A percentile compares a stretch with the other conserved stretches of the same genome.
Evolutionary conservation across 2,888 invertebrate genomes (phyloP).

Genomic region (Lampropteryx suffumata): DNA sequence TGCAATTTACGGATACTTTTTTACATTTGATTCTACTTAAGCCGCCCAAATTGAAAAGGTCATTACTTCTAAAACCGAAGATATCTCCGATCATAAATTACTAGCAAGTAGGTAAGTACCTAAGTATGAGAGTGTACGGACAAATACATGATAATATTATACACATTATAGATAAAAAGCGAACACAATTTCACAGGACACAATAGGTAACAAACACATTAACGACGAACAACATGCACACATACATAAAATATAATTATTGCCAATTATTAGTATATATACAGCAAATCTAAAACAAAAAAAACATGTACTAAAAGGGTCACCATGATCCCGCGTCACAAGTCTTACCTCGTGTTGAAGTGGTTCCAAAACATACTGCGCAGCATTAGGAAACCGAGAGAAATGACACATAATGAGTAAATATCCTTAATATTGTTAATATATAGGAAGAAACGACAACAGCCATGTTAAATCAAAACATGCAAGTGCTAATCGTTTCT

Average conservation of each 20-base stretch:
- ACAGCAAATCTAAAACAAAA: conserved; percentile 26
- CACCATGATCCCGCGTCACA: conserved; percentile 39
- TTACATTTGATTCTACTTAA: conserved; percentile 16
- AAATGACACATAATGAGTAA: conserved; percentile 83
- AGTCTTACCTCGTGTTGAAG: conserved; percentile 98
- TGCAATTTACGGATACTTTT: background rate
- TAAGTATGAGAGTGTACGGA: conserved; percentile 10
- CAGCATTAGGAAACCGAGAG: conserved; percentile 90
- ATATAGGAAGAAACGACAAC: conserved; percentile 56
- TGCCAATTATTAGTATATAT: conserved; percentile 28
- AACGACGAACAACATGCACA: conserved; percentile 37
- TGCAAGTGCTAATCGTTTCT: conserved; percentile 62
- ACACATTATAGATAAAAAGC: conserved; percentile 74
- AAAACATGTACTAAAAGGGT: conserved; percentile 25
- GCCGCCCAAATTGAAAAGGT: background rate
- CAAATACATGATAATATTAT: conserved; percentile 19
- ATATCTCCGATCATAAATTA: background rate
- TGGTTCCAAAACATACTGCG: conserved; percentile 99
- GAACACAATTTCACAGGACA: conserved; percentile 85
- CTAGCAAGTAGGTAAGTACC: too few species aligned
- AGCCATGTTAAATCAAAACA: conserved; percentile 50
- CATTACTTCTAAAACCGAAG: background rate
- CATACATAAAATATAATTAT: conserved; percentile 38
- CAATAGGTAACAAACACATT: conserved; percentile 53
- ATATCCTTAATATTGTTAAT: conserved; percentile 67